These are phyloP conservation scores for Antheraea mylitta DNA, from an alignment of 1,140 invertebrate species.

Conservation along the genomic window DNA sequence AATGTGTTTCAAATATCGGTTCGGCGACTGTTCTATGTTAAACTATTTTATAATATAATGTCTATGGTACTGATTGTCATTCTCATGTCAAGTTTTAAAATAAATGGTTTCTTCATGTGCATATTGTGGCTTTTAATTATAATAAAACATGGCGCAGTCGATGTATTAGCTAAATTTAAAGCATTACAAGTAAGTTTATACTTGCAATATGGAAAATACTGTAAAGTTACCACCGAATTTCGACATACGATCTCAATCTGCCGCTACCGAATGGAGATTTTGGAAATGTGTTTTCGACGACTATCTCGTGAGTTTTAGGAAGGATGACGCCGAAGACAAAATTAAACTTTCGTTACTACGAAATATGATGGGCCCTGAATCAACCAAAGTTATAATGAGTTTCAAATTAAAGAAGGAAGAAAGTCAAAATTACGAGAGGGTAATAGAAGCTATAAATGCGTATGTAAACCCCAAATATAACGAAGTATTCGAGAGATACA, in stretches of 20 bases:
- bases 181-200: too few relatives aligned
- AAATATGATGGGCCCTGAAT: slow-evolving; percentile 18
- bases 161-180: too few relatives aligned
- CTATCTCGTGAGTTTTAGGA: not conserved
- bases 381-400: not conserved
- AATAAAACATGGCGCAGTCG: too few relatives aligned
- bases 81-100: too few relatives aligned
- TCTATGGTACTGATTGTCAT: too few relatives aligned
- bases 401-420: not conserved
- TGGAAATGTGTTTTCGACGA: slow-evolving; percentile 7
- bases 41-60: too few relatives aligned
- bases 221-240: slow-evolving; percentile 14
- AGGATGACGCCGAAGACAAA: not conserved
- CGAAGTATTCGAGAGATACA: slow-evolving; percentile 11
- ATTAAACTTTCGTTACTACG: slow-evolving; percentile 12
- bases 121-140: too few relatives aligned
- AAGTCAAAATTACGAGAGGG: not conserved
- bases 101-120: too few relatives aligned
- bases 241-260: not conserved
- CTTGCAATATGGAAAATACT: not conserved
- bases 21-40: too few relatives aligned
- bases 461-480: slow-evolving; percentile 11
- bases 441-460: slow-evolving; percentile 8
- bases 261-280: slow-evolving; percentile 4
- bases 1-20: too few relatives aligned